Conservation (phyloP, 1,140 invertebrate genomes). For the Oryzaephilus surinamensis region DNA sequence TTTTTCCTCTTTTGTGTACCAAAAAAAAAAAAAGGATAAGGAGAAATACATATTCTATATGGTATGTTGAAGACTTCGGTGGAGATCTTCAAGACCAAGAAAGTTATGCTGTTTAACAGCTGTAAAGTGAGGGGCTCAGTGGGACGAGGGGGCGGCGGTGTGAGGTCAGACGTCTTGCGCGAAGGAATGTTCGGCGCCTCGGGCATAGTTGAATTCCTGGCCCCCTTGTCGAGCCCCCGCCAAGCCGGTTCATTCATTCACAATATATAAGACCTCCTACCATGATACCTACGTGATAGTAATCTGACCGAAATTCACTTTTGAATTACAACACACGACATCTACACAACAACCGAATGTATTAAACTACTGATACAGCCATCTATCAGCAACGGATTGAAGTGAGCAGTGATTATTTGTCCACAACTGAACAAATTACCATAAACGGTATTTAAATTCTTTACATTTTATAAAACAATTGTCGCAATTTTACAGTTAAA, state of each 20-base stretch:
- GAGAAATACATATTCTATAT: neutral
- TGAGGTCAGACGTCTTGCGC: constrained; percentile 34
- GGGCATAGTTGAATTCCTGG: constrained; percentile 45
- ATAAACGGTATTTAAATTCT: too few species aligned
- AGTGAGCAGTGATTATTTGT: neutral
- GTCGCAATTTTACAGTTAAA: too few species aligned
- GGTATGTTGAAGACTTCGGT: too few species aligned
- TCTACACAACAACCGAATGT: neutral
- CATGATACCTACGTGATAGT: constrained; percentile 22
- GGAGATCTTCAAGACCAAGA: too few species aligned
- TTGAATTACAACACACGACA: neutral
- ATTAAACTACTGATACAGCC: neutral
- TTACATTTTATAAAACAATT: too few species aligned
- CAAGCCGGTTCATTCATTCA: constrained; percentile 30
- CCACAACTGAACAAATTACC: too few species aligned
- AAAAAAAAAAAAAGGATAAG: neutral
- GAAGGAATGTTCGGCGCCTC: constrained; percentile 50
- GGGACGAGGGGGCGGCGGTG: constrained; percentile 32
- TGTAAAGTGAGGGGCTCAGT: constrained; percentile 8
- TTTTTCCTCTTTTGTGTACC: neutral
- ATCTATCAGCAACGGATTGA: neutral
- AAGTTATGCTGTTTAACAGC: constrained; percentile 12
- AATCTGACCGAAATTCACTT: neutral
- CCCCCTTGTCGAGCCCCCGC: constrained; percentile 36
- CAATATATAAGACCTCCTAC: constrained; percentile 27